Conservation (phyloP, 30 jellyfish, hydroid and myxozoan species). For the Catostylus mosaicus region DNA sequence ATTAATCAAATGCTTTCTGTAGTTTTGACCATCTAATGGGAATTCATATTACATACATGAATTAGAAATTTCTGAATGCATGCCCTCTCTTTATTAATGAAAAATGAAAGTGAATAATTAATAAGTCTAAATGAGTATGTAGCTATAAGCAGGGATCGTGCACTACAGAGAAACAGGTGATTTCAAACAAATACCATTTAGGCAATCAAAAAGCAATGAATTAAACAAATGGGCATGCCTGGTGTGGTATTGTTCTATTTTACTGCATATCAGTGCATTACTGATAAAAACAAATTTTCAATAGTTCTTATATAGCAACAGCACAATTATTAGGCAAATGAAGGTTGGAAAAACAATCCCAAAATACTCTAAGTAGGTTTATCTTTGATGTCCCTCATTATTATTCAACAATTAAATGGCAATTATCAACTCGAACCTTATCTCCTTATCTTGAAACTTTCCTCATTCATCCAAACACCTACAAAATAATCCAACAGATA, state of each 20-base stretch:
- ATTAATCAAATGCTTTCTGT: not conserved
- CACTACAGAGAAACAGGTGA: not conserved
- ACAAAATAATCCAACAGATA: not conserved
- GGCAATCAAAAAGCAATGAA: not conserved
- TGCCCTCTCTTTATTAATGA: not conserved
- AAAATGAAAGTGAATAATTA: not conserved
- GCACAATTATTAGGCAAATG: too few species aligned
- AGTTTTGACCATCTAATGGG: not conserved
- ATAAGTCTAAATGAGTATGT: not conserved
- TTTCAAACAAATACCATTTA: not conserved
- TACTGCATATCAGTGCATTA: not conserved
- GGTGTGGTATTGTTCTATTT: not conserved
- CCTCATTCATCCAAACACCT: not conserved
- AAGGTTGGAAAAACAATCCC: not conserved
- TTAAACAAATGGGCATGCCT: not conserved
- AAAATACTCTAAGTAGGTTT: not conserved
- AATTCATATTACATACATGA: too few species aligned
- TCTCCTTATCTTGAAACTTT: too few species aligned
- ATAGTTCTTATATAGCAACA: not conserved
- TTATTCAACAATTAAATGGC: not conserved
- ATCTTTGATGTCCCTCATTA: not conserved
- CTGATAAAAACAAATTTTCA: not conserved
- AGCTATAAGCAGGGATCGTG: not conserved
- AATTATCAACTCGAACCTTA: not conserved
- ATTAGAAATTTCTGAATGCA: not conserved